Percentiles rank a stretch among this genome's conserved stretches.
Evolutionary conservation across 2,888 invertebrate species (phyloP).

Genomic region (Aporophyla nigra): DNA sequence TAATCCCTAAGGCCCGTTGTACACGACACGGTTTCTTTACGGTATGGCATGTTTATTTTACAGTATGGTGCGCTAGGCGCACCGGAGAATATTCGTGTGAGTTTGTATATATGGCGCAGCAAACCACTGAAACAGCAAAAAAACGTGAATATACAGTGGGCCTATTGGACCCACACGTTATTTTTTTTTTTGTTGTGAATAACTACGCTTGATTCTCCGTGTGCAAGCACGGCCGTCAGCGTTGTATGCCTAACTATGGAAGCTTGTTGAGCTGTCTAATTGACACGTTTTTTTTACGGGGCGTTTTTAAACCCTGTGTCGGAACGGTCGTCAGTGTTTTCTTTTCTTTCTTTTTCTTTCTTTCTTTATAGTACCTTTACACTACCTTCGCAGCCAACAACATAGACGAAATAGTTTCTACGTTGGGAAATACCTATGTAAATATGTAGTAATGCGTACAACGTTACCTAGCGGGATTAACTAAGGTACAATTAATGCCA

Average conservation of each 20-base stretch:
- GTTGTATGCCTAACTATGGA: no score
- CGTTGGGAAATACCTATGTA: conserved; percentile 12
- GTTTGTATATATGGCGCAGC: not conserved
- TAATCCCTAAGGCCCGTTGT: conserved; percentile 55
- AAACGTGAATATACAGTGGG: no score
- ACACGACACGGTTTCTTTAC: not conserved
- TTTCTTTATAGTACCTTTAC: not conserved
- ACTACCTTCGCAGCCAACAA: conserved; percentile 8
- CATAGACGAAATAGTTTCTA: conserved; percentile 21
- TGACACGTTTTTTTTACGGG: not conserved
- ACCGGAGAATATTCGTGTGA: not conserved
- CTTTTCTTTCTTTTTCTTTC: no score
- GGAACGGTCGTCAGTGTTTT: no score
- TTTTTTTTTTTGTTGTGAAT: not conserved
- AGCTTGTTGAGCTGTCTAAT: no score
- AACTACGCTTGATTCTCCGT: no score
- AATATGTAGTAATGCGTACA: conserved; percentile 30
- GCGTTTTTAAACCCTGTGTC: no score
- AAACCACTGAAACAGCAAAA: not conserved
- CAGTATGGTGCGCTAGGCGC: not conserved
- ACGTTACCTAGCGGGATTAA: conserved; percentile 23
- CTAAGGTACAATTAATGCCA: conserved; percentile 31
- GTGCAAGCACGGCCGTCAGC: no score
- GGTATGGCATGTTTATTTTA: not conserved
- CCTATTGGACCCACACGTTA: not conserved